Conservation (phyloP, 2,797 vertebrate species). For the Silurus lanzhouensis region DNA sequence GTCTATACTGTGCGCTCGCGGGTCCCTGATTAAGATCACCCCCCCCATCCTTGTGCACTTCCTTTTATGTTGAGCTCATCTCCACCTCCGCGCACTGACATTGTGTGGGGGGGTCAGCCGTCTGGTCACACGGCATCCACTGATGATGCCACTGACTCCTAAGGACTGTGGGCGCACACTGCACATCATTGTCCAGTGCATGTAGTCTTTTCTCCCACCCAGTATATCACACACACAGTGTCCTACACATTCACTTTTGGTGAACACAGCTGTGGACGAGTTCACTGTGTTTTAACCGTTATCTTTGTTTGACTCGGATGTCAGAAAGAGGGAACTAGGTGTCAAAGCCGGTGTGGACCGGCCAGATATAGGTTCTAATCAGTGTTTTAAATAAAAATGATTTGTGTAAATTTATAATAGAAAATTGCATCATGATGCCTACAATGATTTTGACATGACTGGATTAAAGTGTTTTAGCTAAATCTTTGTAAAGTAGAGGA, state of each 20-base stretch:
- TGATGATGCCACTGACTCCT: conserved; percentile 52
- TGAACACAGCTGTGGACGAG: neutral
- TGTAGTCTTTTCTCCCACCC: conserved; percentile 51
- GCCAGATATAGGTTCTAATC: neutral
- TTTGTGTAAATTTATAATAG: neutral
- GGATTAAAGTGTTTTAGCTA: neutral
- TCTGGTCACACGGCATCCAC: conserved; percentile 63
- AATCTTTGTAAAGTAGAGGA: neutral
- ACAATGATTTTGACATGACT: neutral
- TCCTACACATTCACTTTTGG: conserved; percentile 28
- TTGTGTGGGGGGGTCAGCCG: conserved; percentile 64
- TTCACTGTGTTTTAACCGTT: conserved; percentile 27
- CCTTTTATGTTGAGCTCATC: neutral
- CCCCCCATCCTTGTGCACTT: neutral
- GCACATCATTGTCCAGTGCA: conserved; percentile 52
- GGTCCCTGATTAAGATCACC: neutral
- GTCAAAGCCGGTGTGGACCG: neutral
- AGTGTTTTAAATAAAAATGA: neutral
- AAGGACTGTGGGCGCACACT: conserved; percentile 51
- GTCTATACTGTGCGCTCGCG: neutral
- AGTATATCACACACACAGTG: conserved; percentile 32
- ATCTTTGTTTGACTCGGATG: conserved; percentile 11
- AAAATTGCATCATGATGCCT: neutral
- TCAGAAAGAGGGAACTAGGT: conserved; percentile 11
- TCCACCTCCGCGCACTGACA: conserved; percentile 47